phyloP scores from a whole-genome alignment of 2,797 vertebrate genomes.

The Mastacembelus armatus region DNA sequence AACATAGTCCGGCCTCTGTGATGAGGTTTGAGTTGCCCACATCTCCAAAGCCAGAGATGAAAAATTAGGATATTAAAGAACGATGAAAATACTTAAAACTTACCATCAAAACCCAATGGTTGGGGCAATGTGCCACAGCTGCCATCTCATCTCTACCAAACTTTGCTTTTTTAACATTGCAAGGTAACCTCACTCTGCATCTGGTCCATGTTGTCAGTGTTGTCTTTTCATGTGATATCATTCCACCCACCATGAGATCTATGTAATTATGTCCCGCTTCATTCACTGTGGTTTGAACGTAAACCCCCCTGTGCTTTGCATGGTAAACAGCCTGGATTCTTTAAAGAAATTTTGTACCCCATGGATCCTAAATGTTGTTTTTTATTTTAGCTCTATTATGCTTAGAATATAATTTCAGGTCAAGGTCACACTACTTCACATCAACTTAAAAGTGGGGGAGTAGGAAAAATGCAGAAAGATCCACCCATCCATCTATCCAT shows the following conservation, averaged over 20 bases:
- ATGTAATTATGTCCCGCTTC: constrained; percentile 69
- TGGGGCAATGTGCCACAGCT: constrained; percentile 51
- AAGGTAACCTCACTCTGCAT: constrained; percentile 46
- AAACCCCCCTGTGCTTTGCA: constrained; percentile 52
- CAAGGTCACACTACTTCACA: background rate
- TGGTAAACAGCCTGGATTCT: constrained; percentile 43
- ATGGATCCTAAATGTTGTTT: constrained; percentile 35
- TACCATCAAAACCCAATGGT: constrained; percentile 58
- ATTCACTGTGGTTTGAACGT: constrained; percentile 66
- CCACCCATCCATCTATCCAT: too few species aligned
- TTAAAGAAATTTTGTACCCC: constrained; percentile 38
- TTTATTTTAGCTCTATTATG: constrained; percentile 26
- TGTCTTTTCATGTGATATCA: constrained; percentile 73
- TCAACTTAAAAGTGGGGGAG: constrained; percentile 1
- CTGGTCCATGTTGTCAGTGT: constrained; percentile 66
- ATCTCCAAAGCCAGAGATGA: constrained; percentile 60
- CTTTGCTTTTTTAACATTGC: constrained; percentile 46
- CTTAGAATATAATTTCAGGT: constrained; percentile 18
- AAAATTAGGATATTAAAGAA: constrained; percentile 63
- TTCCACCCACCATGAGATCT: constrained; percentile 56
- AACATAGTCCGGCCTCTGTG: constrained; percentile 29
- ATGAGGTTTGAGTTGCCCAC: constrained; percentile 63
- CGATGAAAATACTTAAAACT: constrained; percentile 65
- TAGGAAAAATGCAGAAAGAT: too few species aligned
- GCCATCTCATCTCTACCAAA: constrained; percentile 55